These are phyloP conservation scores for Melanargia galathea DNA, from an alignment of 2,888 invertebrate genomes.

Conservation along the genomic window DNA sequence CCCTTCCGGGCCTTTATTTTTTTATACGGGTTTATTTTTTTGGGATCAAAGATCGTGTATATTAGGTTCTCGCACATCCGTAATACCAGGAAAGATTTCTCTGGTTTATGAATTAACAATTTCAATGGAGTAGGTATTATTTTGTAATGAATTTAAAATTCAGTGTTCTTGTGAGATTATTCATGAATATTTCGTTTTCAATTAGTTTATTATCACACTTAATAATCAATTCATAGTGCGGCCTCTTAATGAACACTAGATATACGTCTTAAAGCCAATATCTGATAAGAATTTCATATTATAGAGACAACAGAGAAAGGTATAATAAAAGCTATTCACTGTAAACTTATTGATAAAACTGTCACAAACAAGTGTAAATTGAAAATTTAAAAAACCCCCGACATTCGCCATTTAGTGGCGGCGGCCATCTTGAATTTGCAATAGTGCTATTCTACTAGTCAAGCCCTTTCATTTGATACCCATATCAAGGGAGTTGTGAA, in stretches of 20 bases:
- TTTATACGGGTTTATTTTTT: not conserved
- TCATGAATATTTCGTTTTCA: not conserved
- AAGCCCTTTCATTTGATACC: too few relatives aligned
- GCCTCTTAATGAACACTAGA: not conserved
- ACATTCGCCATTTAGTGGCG: too few relatives aligned
- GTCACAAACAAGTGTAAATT: too few relatives aligned
- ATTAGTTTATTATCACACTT: not conserved
- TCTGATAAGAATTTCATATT: too few relatives aligned
- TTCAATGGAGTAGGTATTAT: not conserved
- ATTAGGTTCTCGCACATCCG: not conserved
- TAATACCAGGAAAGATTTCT: not conserved
- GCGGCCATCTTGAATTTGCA: too few relatives aligned
- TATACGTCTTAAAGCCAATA: too few relatives aligned
- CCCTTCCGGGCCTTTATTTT: not conserved
- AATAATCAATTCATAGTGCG: not conserved
- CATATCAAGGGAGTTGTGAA: too few relatives aligned
- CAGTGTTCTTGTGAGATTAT: not conserved
- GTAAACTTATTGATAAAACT: too few relatives aligned
- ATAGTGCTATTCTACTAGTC: too few relatives aligned
- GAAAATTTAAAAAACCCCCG: too few relatives aligned
- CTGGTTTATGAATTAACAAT: not conserved
- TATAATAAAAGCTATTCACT: too few relatives aligned
- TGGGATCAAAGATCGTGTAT: not conserved
- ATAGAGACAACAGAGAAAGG: too few relatives aligned
- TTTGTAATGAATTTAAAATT: not conserved